These are phyloP conservation scores for Cheirogaleus medius DNA, from an alignment of 2,113 vertebrate species.

Conservation along the genomic window DNA sequence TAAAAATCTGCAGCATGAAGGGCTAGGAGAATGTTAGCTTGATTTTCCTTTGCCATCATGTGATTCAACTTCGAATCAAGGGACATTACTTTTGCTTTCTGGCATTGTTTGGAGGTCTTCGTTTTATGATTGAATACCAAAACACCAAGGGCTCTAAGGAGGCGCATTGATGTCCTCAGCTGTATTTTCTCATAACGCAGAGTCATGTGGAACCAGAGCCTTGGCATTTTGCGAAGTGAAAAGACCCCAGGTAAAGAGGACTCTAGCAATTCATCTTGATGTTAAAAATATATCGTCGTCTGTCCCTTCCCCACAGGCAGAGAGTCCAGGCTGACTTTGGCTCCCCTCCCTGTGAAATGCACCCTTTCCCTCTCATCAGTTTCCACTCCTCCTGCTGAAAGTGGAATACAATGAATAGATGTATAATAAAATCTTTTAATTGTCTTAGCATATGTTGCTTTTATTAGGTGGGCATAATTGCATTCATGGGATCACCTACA, in stretches of 20 bases:
- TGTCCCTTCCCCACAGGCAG: neutral
- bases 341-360: conserved; percentile 66
- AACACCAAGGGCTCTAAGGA: neutral
- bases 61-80: neutral
- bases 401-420: conserved; percentile 94
- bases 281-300: neutral
- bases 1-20: neutral
- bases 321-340: neutral
- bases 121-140: neutral
- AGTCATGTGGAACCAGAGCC: neutral
- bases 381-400: conserved; percentile 77
- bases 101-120: neutral
- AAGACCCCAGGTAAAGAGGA: conserved; percentile 65
- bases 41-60: neutral
- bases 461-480: conserved; percentile 99
- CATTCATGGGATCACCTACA: conserved; percentile 98
- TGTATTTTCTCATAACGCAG: neutral
- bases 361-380: conserved; percentile 75
- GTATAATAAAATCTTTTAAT: conserved; percentile 99
- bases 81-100: neutral
- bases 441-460: conserved; percentile 99
- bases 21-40: neutral
- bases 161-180: neutral
- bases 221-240: conserved; percentile 58
- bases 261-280: conserved; percentile 71